These are phyloP conservation scores for Nemapogon koenigi DNA, from an alignment of 2,888 invertebrate species.

Conservation along the genomic window DNA sequence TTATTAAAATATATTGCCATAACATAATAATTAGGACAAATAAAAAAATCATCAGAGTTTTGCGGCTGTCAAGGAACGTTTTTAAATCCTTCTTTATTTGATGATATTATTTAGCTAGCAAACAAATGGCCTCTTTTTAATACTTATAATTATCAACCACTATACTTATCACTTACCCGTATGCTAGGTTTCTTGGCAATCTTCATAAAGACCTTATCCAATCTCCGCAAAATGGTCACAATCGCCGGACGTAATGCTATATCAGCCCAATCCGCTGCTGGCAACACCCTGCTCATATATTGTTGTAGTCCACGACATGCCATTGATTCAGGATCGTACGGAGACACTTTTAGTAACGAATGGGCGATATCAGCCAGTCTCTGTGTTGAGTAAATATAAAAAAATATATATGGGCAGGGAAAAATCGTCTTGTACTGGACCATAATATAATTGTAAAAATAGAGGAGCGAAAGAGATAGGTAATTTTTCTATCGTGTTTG, in stretches of 20 bases:
- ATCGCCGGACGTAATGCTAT: conserved; percentile 91
- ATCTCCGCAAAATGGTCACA: conserved; percentile 86
- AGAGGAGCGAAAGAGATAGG: too few species aligned
- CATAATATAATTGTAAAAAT: too few species aligned
- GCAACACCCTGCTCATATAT: conserved; percentile 91
- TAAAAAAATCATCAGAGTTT: too few species aligned
- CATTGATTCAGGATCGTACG: conserved; percentile 98
- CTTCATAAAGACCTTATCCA: conserved; percentile 97
- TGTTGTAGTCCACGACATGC: conserved; percentile 91
- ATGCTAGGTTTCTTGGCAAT: conserved; percentile 96
- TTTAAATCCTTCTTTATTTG: too few species aligned
- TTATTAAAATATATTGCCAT: too few species aligned
- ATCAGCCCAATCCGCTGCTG: conserved; percentile 95
- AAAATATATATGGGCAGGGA: conserved; percentile 12
- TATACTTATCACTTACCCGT: conserved; percentile 72
- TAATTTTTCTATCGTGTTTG: too few species aligned
- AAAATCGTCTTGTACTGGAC: background rate
- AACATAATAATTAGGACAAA: too few species aligned
- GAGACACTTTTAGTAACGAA: conserved; percentile 94
- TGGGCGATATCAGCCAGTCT: conserved; percentile 96
- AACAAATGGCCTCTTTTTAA: too few species aligned
- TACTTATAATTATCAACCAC: too few species aligned
- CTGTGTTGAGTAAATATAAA: too few species aligned
- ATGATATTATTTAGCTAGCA: too few species aligned
- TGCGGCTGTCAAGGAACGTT: too few species aligned